Conservation (phyloP, 1,140 invertebrate species). For the Micrasema minimum region DNA sequence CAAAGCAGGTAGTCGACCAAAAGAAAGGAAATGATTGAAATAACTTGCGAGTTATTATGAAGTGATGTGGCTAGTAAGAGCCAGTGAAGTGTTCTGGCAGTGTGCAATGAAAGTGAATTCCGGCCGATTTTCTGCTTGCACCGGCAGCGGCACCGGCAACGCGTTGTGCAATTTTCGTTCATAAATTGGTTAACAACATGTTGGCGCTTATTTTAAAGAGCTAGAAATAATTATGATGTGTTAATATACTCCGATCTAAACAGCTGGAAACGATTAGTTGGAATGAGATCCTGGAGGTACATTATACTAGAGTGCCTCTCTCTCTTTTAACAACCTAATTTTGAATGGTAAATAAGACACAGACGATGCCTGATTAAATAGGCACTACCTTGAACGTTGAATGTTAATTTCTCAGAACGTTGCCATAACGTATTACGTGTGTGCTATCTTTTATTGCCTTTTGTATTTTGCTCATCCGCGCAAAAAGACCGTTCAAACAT, state of each 20-base stretch:
- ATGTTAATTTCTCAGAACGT: neutral
- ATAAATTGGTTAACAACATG: conserved; percentile 25
- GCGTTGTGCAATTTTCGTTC: conserved; percentile 30
- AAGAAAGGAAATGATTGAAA: conserved; percentile 33
- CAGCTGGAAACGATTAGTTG: neutral
- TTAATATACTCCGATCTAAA: neutral
- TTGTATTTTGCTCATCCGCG: conserved; percentile 1
- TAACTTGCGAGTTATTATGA: conserved; percentile 15
- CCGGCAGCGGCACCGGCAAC: no score
- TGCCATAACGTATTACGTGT: neutral
- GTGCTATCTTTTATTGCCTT: neutral
- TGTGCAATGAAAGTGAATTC: conserved; percentile 33
- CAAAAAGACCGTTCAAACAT: no score
- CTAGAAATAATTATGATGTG: conserved; percentile 6
- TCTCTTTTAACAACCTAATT: neutral
- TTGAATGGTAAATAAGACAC: neutral
- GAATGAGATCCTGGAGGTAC: neutral
- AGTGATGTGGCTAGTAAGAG: conserved; percentile 9
- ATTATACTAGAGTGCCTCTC: neutral
- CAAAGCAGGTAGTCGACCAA: no score
- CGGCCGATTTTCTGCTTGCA: conserved; percentile 23
- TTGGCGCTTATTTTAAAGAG: conserved; percentile 23
- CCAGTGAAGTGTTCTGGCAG: conserved; percentile 16
- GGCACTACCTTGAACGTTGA: neutral
- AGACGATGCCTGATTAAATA: neutral